phyloP scores from a whole-genome alignment of 2,888 invertebrate species.

The Elaeidobius kamerunicus region DNA sequence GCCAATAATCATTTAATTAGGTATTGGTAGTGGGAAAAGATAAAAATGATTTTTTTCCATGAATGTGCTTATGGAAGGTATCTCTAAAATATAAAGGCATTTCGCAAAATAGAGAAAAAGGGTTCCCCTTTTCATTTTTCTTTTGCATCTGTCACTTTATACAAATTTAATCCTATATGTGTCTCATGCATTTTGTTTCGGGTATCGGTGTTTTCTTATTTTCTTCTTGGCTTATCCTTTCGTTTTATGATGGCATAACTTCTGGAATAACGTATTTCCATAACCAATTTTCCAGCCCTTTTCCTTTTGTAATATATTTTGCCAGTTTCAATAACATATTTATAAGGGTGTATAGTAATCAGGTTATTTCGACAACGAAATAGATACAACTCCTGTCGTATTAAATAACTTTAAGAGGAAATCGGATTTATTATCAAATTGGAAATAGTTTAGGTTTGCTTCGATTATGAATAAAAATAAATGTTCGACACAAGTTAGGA shows the following conservation, averaged over 20 bases:
- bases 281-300: slow-evolving; percentile 32
- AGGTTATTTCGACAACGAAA: slow-evolving; percentile 19
- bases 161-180: slow-evolving; percentile 31
- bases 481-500: too few relatives aligned
- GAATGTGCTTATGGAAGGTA: too few relatives aligned
- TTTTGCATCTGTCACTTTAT: slow-evolving; percentile 30
- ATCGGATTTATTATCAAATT: slow-evolving; percentile 3
- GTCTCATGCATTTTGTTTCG: slow-evolving; percentile 31
- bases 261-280: slow-evolving; percentile 32
- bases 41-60: too few relatives aligned
- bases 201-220: slow-evolving; percentile 26
- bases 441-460: too few relatives aligned
- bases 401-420: slow-evolving; percentile 8
- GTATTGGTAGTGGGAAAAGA: too few relatives aligned
- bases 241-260: slow-evolving; percentile 30
- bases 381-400: slow-evolving; percentile 14
- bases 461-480: too few relatives aligned
- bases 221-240: slow-evolving; percentile 29
- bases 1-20: too few relatives aligned
- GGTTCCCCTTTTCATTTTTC: slow-evolving; percentile 24
- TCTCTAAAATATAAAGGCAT: slow-evolving; percentile 13
- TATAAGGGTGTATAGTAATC: slow-evolving; percentile 31
- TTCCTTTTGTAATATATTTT: slow-evolving; percentile 32
- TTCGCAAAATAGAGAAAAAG: slow-evolving; percentile 10
- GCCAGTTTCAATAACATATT: slow-evolving; percentile 32